phyloP scores from a whole-genome alignment of 2,888 invertebrate species.

The Agrypnus murinus region DNA sequence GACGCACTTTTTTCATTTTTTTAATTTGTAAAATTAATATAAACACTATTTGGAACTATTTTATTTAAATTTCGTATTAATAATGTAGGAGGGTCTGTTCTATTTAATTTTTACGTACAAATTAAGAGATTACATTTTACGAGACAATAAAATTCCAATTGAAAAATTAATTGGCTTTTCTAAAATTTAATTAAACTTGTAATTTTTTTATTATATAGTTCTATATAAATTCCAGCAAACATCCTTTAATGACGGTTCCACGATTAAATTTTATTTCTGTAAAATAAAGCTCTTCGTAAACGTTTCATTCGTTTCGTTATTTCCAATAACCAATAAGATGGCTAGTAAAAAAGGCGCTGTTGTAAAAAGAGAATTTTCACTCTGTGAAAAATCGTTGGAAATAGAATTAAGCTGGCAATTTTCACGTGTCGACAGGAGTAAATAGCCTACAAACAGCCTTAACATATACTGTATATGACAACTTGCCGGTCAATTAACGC shows the following conservation, averaged over 20 bases:
- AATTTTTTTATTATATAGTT: background rate
- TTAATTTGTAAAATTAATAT: no score
- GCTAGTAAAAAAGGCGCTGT: conserved; percentile 2
- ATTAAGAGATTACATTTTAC: no score
- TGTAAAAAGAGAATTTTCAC: background rate
- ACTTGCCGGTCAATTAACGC: conserved; percentile 42
- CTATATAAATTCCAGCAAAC: background rate
- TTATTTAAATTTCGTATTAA: no score
- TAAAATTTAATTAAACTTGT: conserved; percentile 8
- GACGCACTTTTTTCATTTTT: no score
- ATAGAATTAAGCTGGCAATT: conserved; percentile 30
- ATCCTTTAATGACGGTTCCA: conserved; percentile 9
- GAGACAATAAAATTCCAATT: background rate
- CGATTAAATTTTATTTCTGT: conserved; percentile 12
- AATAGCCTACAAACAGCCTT: conserved; percentile 22
- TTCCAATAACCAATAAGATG: conserved; percentile 10
- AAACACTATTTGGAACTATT: no score
- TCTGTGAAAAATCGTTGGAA: background rate
- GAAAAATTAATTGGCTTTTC: conserved; percentile 1
- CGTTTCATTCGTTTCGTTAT: no score
- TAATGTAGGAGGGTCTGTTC: no score
- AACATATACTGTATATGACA: conserved; percentile 38
- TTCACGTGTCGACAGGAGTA: conserved; percentile 37
- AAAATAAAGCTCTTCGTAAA: no score
- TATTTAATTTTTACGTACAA: no score